Conservation (phyloP, 1,140 invertebrate species). For the Zaprionus africanus region DNA sequence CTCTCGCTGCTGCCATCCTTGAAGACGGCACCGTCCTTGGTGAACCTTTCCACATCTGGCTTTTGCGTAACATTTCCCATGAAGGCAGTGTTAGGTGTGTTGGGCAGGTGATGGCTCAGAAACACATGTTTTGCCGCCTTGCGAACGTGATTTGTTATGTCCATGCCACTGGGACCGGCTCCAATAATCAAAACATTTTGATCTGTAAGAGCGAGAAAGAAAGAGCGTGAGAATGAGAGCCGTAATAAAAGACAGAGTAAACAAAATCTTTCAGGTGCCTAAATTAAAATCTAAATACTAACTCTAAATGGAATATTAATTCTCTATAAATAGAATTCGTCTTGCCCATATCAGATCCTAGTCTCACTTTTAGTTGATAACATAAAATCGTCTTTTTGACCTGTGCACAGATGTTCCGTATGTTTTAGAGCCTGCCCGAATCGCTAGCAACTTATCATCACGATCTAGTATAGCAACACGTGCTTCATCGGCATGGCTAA, state of each 20-base stretch:
- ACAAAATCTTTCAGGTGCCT: too few relatives aligned
- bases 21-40: conserved; percentile 86
- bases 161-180: conserved; percentile 94
- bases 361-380: not conserved
- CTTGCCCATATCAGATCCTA: not conserved
- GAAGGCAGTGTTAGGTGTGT: conserved; percentile 87
- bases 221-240: not conserved
- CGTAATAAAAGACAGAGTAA: not conserved
- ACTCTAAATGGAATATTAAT: not conserved
- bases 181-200: conserved; percentile 91
- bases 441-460: not conserved
- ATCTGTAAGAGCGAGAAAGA: conserved; percentile 35
- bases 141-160: conserved; percentile 92
- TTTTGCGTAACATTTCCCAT: conserved; percentile 89
- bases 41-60: conserved; percentile 87
- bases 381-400: not conserved
- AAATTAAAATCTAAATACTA: too few relatives aligned
- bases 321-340: not conserved
- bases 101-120: conserved; percentile 88
- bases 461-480: conserved; percentile 43
- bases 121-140: conserved; percentile 87
- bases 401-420: not conserved
- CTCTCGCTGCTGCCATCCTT: conserved; percentile 87
- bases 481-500: conserved; percentile 13
- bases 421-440: not conserved